Evolutionary conservation across 2,797 vertebrate genomes (phyloP), one percentile per base, ranked within the genome.

Genomic region (Pseudomugil gertrudae): DNA sequence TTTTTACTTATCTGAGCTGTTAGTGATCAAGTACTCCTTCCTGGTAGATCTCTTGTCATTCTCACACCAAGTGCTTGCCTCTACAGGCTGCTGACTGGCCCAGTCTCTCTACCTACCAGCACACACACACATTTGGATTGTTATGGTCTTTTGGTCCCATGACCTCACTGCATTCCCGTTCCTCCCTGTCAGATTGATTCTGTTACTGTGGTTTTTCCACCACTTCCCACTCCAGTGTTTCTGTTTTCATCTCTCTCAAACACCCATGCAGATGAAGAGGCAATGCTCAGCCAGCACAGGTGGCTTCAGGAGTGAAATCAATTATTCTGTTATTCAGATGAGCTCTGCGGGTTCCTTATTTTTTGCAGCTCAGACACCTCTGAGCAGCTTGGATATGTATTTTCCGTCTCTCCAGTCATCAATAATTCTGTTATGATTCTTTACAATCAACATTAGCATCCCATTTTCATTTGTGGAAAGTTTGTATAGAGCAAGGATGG

Each of bases 161-260:
- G 92, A 93, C 86, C 92, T 92, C 87, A 92, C 83, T 76, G 74
- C 89, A 92, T 87, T 90, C 87, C 84, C 72, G 30, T 66, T 83
- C 74, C 78, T 83, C 78, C 88, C 83, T 84, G 90, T 90, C 88
- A 90, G 90, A 89, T 91, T 91, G 84, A 89, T 81, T 89, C 86
- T 87, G 89, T 90, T 92, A 83, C 89, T 87, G 83, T 87, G 88
- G 81, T 89, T 91, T 89, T 91, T 91, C 87, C 90, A 87, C 72
- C 71, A 54, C 76, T 64, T 74, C 76, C 74, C 55, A 55, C 64
- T 76, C 40, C 62, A 10, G 26, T 74, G 71, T 81, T 70, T 83
- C 76, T 54, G 21, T 76, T 81, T 80, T 70, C 29, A 29, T 64
- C 57, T 17, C 24, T 38, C 35, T 72, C 69, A 29, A 60, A 72